Conservation (phyloP, 2,888 invertebrate genomes). For the Eristalinus sepulchralis region DNA sequence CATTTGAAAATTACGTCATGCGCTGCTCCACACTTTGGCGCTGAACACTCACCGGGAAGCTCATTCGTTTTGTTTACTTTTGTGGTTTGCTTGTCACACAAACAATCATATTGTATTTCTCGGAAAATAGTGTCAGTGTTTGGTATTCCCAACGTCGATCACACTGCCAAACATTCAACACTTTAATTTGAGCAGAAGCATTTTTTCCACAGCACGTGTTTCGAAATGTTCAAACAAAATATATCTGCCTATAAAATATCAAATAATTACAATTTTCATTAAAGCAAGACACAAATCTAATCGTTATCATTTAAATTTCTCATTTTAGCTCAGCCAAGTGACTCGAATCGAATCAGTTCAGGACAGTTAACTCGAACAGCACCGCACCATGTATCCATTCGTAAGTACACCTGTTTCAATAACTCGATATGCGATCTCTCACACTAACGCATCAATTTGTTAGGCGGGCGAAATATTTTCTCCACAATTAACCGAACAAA, state of each 20-base stretch:
- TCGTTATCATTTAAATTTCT: background rate
- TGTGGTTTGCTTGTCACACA: no score
- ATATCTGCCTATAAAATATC: background rate
- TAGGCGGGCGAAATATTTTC: background rate
- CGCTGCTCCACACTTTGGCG: no score
- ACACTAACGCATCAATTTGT: background rate
- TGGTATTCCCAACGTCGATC: no score
- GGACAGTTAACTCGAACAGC: background rate
- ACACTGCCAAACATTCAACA: no score
- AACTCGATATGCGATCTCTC: background rate
- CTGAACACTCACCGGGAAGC: no score
- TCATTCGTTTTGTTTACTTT: no score
- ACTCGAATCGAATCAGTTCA: background rate
- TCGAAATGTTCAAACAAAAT: background rate
- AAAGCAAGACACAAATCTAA: background rate
- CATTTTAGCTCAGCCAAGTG: slow-evolving; percentile 34
- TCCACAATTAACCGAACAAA: background rate
- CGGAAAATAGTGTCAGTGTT: no score
- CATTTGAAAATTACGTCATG: no score
- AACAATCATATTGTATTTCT: no score
- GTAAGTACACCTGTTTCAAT: slow-evolving; percentile 72
- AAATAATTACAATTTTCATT: background rate
- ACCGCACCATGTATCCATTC: slow-evolving; percentile 74
- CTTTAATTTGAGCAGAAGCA: no score
- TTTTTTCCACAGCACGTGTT: background rate